These are phyloP conservation scores for Toxotes lorentzi DNA, from an alignment of 2,797 vertebrate species.

Conservation along the genomic window DNA sequence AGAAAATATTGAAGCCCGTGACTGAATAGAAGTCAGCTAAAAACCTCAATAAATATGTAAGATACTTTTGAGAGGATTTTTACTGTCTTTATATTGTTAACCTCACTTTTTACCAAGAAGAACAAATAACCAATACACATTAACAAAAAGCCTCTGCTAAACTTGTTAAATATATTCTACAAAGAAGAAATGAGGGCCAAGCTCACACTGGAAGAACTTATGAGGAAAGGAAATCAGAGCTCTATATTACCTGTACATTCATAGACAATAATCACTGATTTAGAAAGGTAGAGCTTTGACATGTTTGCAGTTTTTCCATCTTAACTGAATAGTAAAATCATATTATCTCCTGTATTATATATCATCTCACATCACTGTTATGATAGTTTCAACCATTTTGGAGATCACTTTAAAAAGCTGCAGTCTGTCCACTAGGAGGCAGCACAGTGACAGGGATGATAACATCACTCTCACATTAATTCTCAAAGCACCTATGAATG, in stretches of 20 bases:
- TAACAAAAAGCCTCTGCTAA: neutral
- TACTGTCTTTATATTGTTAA: neutral
- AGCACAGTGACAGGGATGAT: slow-evolving; percentile 48
- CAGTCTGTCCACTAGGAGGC: slow-evolving; percentile 60
- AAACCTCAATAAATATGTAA: neutral
- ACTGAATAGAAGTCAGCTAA: neutral
- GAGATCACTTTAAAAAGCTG: neutral
- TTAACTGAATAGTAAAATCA: neutral
- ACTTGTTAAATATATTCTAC: neutral
- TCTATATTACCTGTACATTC: neutral
- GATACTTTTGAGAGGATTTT: neutral
- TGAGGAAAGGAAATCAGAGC: neutral
- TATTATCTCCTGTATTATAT: neutral
- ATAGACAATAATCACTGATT: neutral
- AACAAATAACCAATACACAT: neutral
- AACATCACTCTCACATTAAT: slow-evolving; percentile 8
- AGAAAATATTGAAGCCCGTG: neutral
- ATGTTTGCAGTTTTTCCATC: neutral
- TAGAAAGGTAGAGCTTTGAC: neutral
- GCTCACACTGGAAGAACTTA: neutral
- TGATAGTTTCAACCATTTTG: neutral
- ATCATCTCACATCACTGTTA: neutral
- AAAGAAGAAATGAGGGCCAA: neutral
- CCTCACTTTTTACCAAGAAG: neutral
- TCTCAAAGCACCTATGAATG: slow-evolving; percentile 32